Percentiles rank a stretch among this genome's conserved stretches.
These are phyloP conservation scores for Antheraea pernyi DNA, from an alignment of 1,140 invertebrate genomes.

Conservation along the genomic window DNA sequence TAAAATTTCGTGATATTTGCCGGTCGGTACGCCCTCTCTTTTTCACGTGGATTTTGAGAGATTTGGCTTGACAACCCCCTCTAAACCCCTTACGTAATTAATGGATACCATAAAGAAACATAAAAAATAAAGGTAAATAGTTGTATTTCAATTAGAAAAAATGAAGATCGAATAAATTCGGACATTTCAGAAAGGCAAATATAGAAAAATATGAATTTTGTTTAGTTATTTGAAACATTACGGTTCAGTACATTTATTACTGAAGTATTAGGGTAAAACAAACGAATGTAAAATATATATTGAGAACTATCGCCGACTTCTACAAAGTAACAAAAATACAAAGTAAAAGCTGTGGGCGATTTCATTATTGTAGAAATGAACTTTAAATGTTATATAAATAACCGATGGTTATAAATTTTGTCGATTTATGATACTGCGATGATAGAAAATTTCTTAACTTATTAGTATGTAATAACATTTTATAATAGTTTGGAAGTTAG, in stretches of 20 bases:
- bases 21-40: no score
- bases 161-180: no score
- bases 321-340: background rate
- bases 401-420: background rate
- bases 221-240: background rate
- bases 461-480: no score
- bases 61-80: no score
- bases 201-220: background rate
- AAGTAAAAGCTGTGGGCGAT: background rate
- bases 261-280: background rate
- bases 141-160: no score
- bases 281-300: background rate
- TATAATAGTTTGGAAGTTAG: no score
- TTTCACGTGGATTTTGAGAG: no score
- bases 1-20: no score
- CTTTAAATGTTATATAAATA: conserved; percentile 2
- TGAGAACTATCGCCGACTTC: background rate
- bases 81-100: no score
- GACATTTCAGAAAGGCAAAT: no score
- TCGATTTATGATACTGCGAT: background rate
- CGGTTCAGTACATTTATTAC: background rate
- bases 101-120: no score
- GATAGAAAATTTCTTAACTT: background rate
- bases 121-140: no score
- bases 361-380: background rate